phyloP scores from a whole-genome alignment of 2,888 invertebrate genomes.

The Xestobium rufovillosum region DNA sequence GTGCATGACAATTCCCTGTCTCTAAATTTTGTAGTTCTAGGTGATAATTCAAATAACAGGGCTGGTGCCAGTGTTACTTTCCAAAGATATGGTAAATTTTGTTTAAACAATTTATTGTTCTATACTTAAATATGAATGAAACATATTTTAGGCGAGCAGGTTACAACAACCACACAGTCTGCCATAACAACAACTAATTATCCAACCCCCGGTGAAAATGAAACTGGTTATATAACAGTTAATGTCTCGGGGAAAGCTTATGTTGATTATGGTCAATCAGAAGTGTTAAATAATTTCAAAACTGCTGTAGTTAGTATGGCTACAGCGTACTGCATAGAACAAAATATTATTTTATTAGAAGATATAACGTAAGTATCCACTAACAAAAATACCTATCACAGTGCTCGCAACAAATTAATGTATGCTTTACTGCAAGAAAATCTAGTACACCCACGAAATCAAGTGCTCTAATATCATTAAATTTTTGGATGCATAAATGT shows the following conservation, averaged over 20 bases:
- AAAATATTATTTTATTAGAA: constrained; percentile 12
- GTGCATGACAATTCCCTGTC: neutral
- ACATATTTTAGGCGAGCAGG: constrained; percentile 3
- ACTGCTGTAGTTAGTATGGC: constrained; percentile 18
- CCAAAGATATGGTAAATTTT: constrained; percentile 1
- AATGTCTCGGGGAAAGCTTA: neutral
- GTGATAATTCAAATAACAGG: neutral
- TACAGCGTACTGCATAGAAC: constrained; percentile 16
- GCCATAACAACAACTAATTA: neutral
- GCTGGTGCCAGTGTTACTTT: neutral
- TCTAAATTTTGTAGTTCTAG: neutral
- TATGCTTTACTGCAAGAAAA: too few relatives aligned
- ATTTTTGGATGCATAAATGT: too few relatives aligned
- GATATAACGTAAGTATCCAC: constrained; percentile 18
- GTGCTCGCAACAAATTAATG: too few relatives aligned
- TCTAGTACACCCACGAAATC: too few relatives aligned
- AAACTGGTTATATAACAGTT: neutral
- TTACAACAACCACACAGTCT: neutral
- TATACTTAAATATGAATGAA: neutral
- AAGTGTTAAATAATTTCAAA: constrained; percentile 12
- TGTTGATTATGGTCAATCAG: neutral
- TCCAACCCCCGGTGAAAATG: neutral
- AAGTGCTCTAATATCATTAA: too few relatives aligned
- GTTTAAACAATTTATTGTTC: too few relatives aligned
- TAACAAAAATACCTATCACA: neutral